These are phyloP conservation scores for Chiroxiphia lanceolata DNA, from an alignment of 2,797 vertebrate species.

Conservation along the genomic window DNA sequence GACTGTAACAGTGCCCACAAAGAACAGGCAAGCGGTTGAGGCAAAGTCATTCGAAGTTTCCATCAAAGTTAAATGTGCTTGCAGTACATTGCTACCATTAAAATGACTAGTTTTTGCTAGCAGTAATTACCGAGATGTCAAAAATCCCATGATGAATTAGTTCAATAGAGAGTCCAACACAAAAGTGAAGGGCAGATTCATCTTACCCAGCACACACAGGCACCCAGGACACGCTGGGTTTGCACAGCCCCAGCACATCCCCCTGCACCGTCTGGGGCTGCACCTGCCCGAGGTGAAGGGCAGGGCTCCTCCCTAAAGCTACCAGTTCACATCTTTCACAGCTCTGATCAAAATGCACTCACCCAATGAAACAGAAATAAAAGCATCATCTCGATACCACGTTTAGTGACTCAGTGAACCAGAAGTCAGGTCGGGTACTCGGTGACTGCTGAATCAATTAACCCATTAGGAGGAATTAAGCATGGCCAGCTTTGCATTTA, in stretches of 20 bases:
- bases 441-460: background rate
- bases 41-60: slow-evolving; percentile 5
- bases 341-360: background rate
- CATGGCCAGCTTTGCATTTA: background rate
- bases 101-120: background rate
- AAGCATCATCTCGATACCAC: background rate
- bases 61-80: background rate
- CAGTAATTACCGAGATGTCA: slow-evolving; percentile 35
- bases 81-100: background rate
- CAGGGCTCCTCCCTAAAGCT: background rate
- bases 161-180: background rate
- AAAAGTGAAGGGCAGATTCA: background rate
- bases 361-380: background rate
- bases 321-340: background rate
- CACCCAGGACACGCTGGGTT: fast-evolving
- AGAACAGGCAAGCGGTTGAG: background rate
- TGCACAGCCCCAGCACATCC: background rate
- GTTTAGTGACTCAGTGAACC: background rate
- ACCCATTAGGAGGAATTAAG: background rate
- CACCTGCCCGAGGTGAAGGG: background rate
- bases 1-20: background rate
- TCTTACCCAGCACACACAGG: background rate
- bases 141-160: slow-evolving; percentile 19
- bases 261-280: fast-evolving
- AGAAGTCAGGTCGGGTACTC: background rate